Base-by-base conservation (phyloP, 2,888 invertebrate genomes). In the Ecdyonurus torrentis region DNA sequence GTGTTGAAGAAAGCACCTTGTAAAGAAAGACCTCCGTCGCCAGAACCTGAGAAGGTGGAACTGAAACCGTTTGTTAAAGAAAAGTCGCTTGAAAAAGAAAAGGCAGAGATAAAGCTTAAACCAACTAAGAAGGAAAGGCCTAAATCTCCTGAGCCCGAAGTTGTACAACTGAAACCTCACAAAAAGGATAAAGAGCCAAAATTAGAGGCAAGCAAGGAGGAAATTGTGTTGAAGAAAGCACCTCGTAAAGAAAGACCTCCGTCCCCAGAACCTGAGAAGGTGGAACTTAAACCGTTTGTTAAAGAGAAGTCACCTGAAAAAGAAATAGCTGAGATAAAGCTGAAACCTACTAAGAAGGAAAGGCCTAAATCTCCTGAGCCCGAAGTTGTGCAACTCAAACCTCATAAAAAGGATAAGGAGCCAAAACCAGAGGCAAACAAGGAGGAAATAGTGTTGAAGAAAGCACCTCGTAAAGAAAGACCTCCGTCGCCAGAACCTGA, bases 301-400 rank as follows among this genome's bases (percentile, higher is more conserved):
- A 60, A 64, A 60, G 52, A 52, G 5, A 55, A 55, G 59, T 61
- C 63, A 60, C 60, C 63, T 69, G 59, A 68, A 69, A 64, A 63
- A 69, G n/a, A 65, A 63, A 55, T 64, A 19, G 59, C 64, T 71
- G 53, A 66, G 65, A 65, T 63, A 24, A 59, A 61, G 59, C 60
- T 69, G 2, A 70, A 69, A 23, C 69, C 70, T 0, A 61, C 58
- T 19, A 67, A 68, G 23, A 53, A 65, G 25, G 59, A 62, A 23
- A 63, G 59, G 59, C 61, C 61, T 18, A 15, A 66, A 64, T 55
- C 63, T 19, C 58, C 52, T n/a, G 71, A 73, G 59, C 74, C 74
- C 50, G 72, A 73, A 67, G 72, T 73, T 24, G 71, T 74, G 0
- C 70, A 69, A 64, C 71, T 75, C 2, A 73, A 73, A 65, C 76